Evolutionary conservation across 2,113 vertebrate species (phyloP).

Genomic region (Piaya cayana): DNA sequence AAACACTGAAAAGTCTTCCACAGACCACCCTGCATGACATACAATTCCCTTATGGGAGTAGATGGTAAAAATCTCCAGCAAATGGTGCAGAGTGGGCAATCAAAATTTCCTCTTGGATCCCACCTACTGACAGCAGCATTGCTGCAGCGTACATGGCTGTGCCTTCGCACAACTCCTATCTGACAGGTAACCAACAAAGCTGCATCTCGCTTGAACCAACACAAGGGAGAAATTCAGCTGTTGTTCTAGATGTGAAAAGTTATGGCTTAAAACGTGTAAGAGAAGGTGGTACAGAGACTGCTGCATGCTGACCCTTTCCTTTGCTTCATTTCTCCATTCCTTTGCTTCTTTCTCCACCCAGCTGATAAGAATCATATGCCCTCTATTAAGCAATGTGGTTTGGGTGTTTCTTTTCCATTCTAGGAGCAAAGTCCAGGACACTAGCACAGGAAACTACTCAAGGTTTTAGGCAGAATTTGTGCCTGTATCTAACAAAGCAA

Average conservation of each 20-base stretch:
- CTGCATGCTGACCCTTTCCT: not conserved
- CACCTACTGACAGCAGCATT: not conserved
- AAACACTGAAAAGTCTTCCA: not conserved
- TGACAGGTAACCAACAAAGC: not conserved
- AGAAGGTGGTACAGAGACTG: not conserved
- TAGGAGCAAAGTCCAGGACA: not conserved
- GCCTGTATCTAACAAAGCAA: not conserved
- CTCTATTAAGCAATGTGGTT: not conserved
- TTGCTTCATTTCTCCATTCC: no score
- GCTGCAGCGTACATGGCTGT: accelerated
- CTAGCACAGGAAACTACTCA: not conserved
- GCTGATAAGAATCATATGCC: not conserved
- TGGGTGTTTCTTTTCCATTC: not conserved
- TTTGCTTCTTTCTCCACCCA: not conserved
- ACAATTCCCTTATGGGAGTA: not conserved
- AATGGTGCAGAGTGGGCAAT: not conserved
- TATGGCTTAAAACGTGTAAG: not conserved
- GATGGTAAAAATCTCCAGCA: not conserved
- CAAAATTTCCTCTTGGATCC: not conserved
- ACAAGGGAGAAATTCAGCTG: not conserved
- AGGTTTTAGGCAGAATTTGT: not conserved
- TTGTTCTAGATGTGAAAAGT: not conserved
- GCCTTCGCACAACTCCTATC: accelerated
- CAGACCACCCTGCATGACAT: not conserved
- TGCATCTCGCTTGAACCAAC: not conserved